These are phyloP conservation scores for Meloidogyne chitwoodi DNA, from an alignment of 1,140 invertebrate genomes.

Conservation along the genomic window DNA sequence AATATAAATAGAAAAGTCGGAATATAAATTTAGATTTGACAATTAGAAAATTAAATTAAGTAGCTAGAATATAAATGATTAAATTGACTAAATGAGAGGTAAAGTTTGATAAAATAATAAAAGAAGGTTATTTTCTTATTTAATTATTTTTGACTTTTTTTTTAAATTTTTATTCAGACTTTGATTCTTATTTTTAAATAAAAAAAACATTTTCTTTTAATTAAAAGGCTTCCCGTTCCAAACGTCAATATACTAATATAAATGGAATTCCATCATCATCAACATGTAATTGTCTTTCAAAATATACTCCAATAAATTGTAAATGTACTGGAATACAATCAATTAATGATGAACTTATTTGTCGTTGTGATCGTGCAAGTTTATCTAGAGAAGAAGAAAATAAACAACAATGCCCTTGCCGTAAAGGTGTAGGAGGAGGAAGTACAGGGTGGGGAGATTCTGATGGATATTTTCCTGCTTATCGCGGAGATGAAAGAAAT, in stretches of 20 bases:
- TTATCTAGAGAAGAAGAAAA: background rate
- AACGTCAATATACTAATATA: background rate
- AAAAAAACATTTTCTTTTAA: background rate
- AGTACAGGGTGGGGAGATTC: background rate
- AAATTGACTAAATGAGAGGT: too few species aligned
- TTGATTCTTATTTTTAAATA: too few species aligned
- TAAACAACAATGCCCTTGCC: background rate
- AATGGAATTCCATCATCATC: background rate
- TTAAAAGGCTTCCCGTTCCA: background rate
- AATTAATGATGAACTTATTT: slow-evolving; percentile 5
- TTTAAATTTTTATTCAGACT: too few species aligned
- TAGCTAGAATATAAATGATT: too few species aligned
- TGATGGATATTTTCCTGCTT: background rate
- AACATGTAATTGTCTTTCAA: slow-evolving; percentile 10
- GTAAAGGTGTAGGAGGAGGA: background rate
- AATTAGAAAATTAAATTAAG: too few species aligned
- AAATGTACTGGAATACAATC: slow-evolving; percentile 3
- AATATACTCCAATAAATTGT: slow-evolving; percentile 17
- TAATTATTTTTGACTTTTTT: too few species aligned
- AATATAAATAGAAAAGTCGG: too few species aligned
- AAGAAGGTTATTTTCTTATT: too few species aligned
- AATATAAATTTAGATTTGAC: too few species aligned
- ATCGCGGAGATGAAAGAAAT: slow-evolving; percentile 1
- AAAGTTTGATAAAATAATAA: too few species aligned
- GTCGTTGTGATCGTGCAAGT: slow-evolving; percentile 14